Conservation (phyloP, 2,797 vertebrate genomes). For the Parambassis ranga region DNA sequence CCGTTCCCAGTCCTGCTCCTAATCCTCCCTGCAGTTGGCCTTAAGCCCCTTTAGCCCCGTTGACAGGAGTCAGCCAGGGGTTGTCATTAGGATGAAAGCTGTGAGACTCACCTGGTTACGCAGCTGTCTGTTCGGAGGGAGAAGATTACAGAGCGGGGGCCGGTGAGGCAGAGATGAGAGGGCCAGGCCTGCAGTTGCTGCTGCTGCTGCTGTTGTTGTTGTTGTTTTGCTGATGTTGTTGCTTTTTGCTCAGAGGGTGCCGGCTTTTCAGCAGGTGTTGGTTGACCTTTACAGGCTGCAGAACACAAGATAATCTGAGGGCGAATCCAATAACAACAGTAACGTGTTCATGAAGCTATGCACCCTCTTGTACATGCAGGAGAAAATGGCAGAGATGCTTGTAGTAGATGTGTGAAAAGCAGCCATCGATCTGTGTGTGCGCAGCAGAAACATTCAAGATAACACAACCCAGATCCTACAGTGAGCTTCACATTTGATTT, state of each 20-base stretch:
- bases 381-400: too few species aligned
- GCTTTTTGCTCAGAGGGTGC: neutral
- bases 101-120: slow-evolving; percentile 70
- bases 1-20: slow-evolving; percentile 46
- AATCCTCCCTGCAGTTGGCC: slow-evolving; percentile 59
- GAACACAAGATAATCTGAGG: neutral
- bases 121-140: slow-evolving; percentile 67
- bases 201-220: slow-evolving; percentile 50
- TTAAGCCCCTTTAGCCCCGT: slow-evolving; percentile 45
- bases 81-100: slow-evolving; percentile 79
- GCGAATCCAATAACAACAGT: neutral
- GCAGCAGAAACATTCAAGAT: neutral
- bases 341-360: neutral
- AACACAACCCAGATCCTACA: neutral
- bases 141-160: slow-evolving; percentile 64
- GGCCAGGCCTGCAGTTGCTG: slow-evolving; percentile 10
- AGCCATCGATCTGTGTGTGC: too few species aligned
- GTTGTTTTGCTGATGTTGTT: slow-evolving; percentile 31
- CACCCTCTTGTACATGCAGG: too few species aligned
- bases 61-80: slow-evolving; percentile 66
- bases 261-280: slow-evolving; percentile 43
- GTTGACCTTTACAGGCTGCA: neutral
- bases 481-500: slow-evolving; percentile 24
- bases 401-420: too few species aligned
- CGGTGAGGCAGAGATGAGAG: slow-evolving; percentile 38